Evolutionary conservation across 1,140 invertebrate genomes (phyloP).

Genomic region (Scaptomyza hsui): DNA sequence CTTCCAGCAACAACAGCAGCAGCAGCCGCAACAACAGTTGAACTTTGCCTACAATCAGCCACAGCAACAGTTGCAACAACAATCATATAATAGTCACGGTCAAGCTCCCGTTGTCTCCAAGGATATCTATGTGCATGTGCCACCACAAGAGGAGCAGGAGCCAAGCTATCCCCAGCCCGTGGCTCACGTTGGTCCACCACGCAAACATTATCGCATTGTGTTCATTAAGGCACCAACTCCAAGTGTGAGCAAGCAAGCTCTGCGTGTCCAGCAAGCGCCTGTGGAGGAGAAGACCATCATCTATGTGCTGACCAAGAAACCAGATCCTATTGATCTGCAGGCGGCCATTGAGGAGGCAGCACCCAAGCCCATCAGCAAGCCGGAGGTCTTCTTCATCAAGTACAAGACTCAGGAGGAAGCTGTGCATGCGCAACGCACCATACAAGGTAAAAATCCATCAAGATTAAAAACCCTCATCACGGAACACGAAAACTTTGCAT

Average conservation of each 20-base stretch:
- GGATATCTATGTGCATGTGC: conserved; percentile 82
- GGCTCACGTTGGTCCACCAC: conserved; percentile 84
- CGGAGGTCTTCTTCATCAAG: conserved; percentile 90
- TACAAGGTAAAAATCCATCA: conserved; percentile 73
- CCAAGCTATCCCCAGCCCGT: conserved; percentile 48
- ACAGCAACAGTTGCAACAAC: conserved; percentile 18
- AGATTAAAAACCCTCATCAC: too few species aligned
- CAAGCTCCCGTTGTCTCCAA: conserved; percentile 63
- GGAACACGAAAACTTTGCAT: conserved; percentile 21
- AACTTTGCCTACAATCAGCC: conserved; percentile 39
- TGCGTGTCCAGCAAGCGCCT: conserved; percentile 86
- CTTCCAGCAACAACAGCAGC: conserved; percentile 37
- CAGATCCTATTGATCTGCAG: conserved; percentile 86
- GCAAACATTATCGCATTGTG: conserved; percentile 94
- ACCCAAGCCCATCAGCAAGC: conserved; percentile 88
- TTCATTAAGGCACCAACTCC: conserved; percentile 93
- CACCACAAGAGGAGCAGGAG: conserved; percentile 67
- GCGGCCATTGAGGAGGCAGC: conserved; percentile 85
- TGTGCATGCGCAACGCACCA: conserved; percentile 80
- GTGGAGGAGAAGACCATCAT: conserved; percentile 94
- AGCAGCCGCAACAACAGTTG: conserved; percentile 33
- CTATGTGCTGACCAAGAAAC: conserved; percentile 93
- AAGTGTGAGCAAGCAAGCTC: conserved; percentile 86
- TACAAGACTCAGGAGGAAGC: conserved; percentile 89
- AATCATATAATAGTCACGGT: conserved; percentile 9